phyloP scores from a whole-genome alignment of 2,113 vertebrate species.

The Athene noctua region DNA sequence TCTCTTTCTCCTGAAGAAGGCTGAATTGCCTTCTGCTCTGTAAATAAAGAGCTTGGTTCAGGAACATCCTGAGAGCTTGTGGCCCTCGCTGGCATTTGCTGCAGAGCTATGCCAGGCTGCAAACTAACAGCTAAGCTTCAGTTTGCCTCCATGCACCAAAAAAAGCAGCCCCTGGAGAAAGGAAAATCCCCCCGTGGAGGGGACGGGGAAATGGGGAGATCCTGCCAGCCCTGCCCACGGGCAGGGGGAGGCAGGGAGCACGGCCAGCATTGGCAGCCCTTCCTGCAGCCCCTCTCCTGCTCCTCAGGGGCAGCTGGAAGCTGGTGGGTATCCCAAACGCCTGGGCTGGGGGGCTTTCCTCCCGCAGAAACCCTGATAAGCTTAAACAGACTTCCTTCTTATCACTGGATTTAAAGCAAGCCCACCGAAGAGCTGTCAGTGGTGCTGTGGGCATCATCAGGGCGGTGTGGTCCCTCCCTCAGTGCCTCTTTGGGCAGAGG shows the following conservation, averaged over 20 bases:
- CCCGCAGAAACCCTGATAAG: background rate
- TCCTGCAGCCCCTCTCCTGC: background rate
- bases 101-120: fast-evolving
- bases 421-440: fast-evolving
- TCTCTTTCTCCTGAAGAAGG: background rate
- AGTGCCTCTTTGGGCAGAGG: fast-evolving
- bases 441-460: fast-evolving
- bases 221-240: background rate
- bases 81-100: background rate
- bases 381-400: background rate
- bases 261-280: background rate
- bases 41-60: background rate
- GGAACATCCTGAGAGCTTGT: background rate
- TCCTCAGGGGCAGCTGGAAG: background rate
- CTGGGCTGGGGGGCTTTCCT: background rate
- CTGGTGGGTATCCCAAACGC: background rate
- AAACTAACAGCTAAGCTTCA: background rate
- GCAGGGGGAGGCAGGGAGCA: background rate
- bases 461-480: fast-evolving
- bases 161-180: background rate
- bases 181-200: background rate
- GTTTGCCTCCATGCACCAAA: fast-evolving
- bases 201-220: background rate
- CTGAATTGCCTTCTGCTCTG: background rate
- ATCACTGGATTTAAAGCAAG: background rate